Evolutionary conservation across 2,888 invertebrate genomes (phyloP).

Genomic region (Liopterus haemorrhoidalis): DNA sequence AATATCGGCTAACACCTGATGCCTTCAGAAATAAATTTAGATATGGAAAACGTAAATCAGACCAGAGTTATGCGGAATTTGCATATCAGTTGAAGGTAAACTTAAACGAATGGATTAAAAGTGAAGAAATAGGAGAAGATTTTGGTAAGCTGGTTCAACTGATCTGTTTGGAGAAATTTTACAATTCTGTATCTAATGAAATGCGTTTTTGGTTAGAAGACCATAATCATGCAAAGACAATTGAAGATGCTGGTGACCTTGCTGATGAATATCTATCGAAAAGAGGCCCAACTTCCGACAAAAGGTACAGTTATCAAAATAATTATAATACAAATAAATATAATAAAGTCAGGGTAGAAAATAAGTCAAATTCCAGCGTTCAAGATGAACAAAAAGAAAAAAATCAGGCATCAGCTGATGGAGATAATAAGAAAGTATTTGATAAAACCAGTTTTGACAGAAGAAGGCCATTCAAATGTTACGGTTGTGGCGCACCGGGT

Average conservation of each 20-base stretch:
- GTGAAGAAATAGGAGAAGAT: conserved; percentile 2
- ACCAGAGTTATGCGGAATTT: conserved; percentile 9
- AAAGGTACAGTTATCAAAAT: not conserved
- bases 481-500: not conserved
- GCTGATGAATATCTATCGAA: conserved; percentile 2
- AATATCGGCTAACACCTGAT: conserved; percentile 3
- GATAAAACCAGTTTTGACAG: conserved; percentile 6
- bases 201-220: conserved; percentile 5
- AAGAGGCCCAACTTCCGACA: not conserved
- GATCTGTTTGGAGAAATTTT: conserved; percentile 7
- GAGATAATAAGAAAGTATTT: not conserved
- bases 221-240: not conserved
- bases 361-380: too few species aligned
- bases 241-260: conserved; percentile 1
- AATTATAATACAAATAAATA: too few species aligned
- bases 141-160: conserved; percentile 1
- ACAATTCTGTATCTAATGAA: conserved; percentile 2
- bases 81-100: conserved; percentile 5
- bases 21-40: conserved; percentile 4
- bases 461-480: conserved; percentile 7
- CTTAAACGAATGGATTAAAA: conserved; percentile 4
- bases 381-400: too few species aligned
- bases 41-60: conserved; percentile 3
- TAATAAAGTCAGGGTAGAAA: too few species aligned
- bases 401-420: not conserved